Evolutionary conservation across 2,113 vertebrate genomes (phyloP).

Genomic region (Cercopithecus mona): DNA sequence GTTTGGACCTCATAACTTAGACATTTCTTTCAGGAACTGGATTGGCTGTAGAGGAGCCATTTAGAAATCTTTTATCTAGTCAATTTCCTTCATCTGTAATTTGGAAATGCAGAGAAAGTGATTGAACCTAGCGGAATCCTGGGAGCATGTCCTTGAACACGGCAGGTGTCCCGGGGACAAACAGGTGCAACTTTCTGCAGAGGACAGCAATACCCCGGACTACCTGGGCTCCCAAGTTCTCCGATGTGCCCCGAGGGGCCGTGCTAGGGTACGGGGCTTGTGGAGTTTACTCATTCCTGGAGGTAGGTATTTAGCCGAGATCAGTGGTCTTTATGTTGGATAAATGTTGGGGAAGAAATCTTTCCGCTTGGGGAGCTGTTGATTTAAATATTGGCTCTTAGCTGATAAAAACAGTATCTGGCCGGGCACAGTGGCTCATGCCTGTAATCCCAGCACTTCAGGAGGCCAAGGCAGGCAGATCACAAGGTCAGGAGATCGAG

Average conservation of each 20-base stretch:
- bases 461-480: too few species aligned
- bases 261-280: rapidly evolving
- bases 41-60: neutral
- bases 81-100: neutral
- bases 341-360: neutral
- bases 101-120: neutral
- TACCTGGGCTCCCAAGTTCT: neutral
- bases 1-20: neutral
- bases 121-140: neutral
- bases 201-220: neutral
- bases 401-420: neutral
- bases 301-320: neutral
- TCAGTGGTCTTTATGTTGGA: neutral
- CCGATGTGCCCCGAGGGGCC: neutral
- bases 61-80: neutral
- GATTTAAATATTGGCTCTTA: neutral
- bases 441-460: too few species aligned
- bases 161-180: neutral
- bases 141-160: neutral
- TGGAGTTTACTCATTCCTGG: neutral
- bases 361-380: neutral
- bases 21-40: neutral
- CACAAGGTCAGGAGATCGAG: too few species aligned
- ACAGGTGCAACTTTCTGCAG: neutral
- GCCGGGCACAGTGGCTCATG: too few species aligned